Evolutionary conservation across 2,888 invertebrate species (phyloP).

Genomic region (Gisinianus flammeolus): DNA sequence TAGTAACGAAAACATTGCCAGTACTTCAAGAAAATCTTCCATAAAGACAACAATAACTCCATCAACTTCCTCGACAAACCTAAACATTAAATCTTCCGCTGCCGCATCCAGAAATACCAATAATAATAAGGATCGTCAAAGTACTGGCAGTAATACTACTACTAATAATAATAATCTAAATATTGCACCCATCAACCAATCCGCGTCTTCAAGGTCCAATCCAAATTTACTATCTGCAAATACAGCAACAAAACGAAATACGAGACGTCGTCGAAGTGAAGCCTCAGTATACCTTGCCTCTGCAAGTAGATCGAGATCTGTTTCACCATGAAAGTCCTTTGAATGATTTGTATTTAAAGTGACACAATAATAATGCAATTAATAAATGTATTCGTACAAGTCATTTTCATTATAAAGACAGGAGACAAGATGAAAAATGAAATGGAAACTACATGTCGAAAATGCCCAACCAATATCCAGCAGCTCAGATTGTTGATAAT

Average conservation of each 20-base stretch:
- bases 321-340: slow-evolving; percentile 19
- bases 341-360: no score
- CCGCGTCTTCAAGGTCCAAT: slow-evolving; percentile 23
- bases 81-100: not conserved
- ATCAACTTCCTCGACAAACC: not conserved
- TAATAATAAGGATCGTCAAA: not conserved
- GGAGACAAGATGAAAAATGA: no score
- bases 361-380: no score
- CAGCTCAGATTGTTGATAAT: no score
- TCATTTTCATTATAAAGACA: no score
- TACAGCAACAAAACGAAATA: slow-evolving; percentile 1
- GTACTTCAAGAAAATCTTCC: not conserved
- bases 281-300: slow-evolving; percentile 23
- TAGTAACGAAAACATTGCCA: not conserved
- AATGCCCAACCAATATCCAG: no score
- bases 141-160: not conserved
- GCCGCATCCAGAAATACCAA: not conserved
- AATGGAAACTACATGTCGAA: no score
- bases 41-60: not conserved
- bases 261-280: slow-evolving; percentile 15
- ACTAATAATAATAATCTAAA: slow-evolving; percentile 4
- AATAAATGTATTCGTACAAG: no score
- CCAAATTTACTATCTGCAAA: slow-evolving; percentile 10
- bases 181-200: not conserved
- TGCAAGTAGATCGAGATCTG: slow-evolving; percentile 19